phyloP scores from a whole-genome alignment of 2,888 invertebrate species.

The Sphaerophoria rueppellii region DNA sequence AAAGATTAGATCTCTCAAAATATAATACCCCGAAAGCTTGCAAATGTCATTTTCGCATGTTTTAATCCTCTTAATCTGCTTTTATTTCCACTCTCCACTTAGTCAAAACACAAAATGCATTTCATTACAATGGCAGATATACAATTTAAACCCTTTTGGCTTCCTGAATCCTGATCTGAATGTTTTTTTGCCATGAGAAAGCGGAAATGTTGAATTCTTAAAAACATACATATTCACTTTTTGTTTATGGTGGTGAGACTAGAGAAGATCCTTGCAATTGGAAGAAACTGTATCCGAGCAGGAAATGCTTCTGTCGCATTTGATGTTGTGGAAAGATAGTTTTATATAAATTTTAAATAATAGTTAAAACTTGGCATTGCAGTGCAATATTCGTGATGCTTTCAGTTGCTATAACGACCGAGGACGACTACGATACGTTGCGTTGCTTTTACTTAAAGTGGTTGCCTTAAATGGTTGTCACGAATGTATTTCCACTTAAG shows the following conservation, averaged over 20 bases:
- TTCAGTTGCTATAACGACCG: background rate
- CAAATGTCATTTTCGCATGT: background rate
- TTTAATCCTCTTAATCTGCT: background rate
- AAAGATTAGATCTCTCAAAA: background rate
- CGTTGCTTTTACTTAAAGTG: constrained; percentile 34
- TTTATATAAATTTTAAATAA: background rate
- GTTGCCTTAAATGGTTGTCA: constrained; percentile 44
- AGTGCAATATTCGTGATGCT: background rate
- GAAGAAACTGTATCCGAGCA: background rate
- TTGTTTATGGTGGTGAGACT: background rate
- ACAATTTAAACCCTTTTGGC: background rate
- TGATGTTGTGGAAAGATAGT: background rate
- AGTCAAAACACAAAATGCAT: background rate
- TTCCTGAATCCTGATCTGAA: background rate
- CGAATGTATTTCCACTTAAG: constrained; percentile 41
- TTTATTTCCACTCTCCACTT: background rate
- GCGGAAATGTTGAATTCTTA: background rate
- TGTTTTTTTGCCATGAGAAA: background rate
- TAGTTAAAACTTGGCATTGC: background rate
- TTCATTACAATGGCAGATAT: background rate
- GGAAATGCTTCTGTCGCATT: background rate
- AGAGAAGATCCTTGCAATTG: background rate
- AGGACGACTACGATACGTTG: too few species aligned
- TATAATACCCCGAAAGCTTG: background rate
- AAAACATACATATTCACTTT: background rate